phyloP scores from a whole-genome alignment of 2,113 vertebrate genomes.

The Odocoileus virginianus region DNA sequence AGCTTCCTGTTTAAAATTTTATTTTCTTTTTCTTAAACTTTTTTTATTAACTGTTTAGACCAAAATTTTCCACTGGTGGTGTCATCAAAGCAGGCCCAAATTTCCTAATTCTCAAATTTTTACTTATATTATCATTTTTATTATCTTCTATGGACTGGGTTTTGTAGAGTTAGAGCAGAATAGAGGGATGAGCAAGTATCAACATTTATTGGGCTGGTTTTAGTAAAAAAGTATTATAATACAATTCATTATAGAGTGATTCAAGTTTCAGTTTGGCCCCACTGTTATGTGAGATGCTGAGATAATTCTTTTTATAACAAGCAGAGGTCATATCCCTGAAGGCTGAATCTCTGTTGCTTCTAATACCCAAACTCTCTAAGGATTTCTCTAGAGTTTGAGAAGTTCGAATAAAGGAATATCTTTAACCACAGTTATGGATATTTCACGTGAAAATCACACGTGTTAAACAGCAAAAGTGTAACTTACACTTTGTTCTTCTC shows the following conservation, averaged over 20 bases:
- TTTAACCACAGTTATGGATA: background rate
- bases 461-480: background rate
- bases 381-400: background rate
- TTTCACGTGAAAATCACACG: background rate
- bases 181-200: background rate
- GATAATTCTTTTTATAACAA: background rate
- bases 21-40: background rate
- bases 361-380: background rate
- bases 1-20: background rate
- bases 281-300: background rate
- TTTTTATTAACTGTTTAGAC: background rate
- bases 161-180: background rate
- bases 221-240: background rate
- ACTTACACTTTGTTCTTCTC: slow-evolving; percentile 56
- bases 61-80: background rate
- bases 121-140: background rate
- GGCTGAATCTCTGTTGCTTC: background rate
- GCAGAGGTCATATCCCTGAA: background rate
- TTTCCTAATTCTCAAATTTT: background rate
- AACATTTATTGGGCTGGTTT: background rate
- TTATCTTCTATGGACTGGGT: background rate
- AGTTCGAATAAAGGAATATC: background rate
- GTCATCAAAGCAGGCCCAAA: background rate
- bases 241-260: background rate
- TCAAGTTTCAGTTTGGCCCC: background rate